A percentile compares a stretch with the other conserved stretches of the same genome.
Evolutionary conservation across 2,113 vertebrate species (phyloP).

Genomic region (Hymenochirus boettgeri): DNA sequence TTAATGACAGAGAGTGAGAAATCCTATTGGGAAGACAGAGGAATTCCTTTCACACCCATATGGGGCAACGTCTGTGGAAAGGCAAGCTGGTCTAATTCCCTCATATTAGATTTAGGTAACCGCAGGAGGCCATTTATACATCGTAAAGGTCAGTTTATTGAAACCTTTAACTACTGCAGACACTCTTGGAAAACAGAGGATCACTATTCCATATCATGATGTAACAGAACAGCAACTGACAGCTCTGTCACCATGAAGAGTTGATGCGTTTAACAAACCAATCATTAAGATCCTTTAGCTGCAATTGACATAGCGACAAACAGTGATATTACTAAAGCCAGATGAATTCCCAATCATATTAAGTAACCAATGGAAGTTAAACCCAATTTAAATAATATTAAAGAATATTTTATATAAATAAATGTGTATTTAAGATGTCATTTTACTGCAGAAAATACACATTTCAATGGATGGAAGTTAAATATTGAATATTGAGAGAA

Average conservation of each 20-base stretch:
- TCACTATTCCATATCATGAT: neutral
- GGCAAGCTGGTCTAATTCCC: neutral
- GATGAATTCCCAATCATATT: too few relatives aligned
- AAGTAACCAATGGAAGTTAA: too few relatives aligned
- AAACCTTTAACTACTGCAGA: neutral
- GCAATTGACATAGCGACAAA: too few relatives aligned
- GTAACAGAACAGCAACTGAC: neutral
- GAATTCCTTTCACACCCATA: neutral
- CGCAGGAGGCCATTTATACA: neutral
- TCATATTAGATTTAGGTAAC: neutral
- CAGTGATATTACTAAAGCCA: too few relatives aligned
- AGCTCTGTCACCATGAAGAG: neutral
- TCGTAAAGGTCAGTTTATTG: neutral
- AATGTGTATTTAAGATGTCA: too few relatives aligned
- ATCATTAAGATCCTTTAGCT: neutral
- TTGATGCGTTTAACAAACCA: neutral
- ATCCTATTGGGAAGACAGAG: neutral
- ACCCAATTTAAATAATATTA: too few relatives aligned
- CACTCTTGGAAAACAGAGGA: neutral
- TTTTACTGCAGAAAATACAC: too few relatives aligned
- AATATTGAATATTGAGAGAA: too few relatives aligned
- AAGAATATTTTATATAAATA: too few relatives aligned
- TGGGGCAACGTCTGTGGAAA: neutral
- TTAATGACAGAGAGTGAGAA: neutral
- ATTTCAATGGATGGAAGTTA: too few relatives aligned